These are phyloP conservation scores for Metallyticus violacea DNA, from an alignment of 2,888 invertebrate genomes.

Conservation along the genomic window DNA sequence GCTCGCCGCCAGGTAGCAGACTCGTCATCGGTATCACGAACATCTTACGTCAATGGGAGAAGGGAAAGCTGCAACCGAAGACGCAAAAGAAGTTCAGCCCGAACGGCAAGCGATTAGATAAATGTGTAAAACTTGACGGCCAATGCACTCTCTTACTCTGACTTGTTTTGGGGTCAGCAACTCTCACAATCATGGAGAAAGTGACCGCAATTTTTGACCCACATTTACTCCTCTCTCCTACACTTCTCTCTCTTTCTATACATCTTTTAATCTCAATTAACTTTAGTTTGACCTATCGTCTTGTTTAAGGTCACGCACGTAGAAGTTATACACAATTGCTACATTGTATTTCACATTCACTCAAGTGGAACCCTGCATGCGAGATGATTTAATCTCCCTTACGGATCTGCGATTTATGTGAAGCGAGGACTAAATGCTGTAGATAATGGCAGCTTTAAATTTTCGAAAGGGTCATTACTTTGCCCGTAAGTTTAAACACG, in stretches of 20 bases:
- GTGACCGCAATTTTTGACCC: constrained; percentile 24
- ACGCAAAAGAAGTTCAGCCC: background rate
- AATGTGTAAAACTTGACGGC: background rate
- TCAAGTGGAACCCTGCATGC: no score
- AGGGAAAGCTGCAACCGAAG: background rate
- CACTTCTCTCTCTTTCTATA: background rate
- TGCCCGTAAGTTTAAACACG: no score
- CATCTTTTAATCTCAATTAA: background rate
- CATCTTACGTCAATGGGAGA: background rate
- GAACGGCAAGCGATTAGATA: background rate
- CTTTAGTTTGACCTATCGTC: background rate
- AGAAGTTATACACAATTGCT: no score
- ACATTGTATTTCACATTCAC: no score
- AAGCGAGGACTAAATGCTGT: no score
- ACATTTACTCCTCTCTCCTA: constrained; percentile 6
- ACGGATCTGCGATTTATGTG: background rate
- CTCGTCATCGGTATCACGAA: background rate
- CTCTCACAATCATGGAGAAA: constrained; percentile 20
- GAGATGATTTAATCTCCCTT: background rate
- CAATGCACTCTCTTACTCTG: background rate
- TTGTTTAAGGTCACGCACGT: background rate
- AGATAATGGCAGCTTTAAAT: no score
- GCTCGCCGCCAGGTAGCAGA: no score
- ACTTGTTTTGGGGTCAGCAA: constrained; percentile 17
- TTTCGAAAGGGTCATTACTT: no score